Evolutionary conservation across 2,888 invertebrate genomes (phyloP).

Genomic region (Cryptocheilus praepositus): DNA sequence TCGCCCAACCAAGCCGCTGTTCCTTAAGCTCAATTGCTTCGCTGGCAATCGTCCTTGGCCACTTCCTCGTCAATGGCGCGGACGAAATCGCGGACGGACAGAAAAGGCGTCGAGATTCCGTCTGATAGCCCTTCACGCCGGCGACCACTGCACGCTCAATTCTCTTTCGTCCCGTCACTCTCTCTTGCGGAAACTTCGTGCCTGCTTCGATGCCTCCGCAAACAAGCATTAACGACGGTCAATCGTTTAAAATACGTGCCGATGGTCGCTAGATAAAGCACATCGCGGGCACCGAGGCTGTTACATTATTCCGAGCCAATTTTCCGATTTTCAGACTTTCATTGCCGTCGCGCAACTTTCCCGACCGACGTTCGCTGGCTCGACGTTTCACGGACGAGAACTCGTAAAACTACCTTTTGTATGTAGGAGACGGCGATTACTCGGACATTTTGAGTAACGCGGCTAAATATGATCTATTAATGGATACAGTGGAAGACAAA

Average conservation of each 20-base stretch:
- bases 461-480: too few species aligned
- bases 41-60: conserved; percentile 39
- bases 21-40: conserved; percentile 37
- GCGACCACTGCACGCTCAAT: conserved; percentile 25
- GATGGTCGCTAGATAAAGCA: neutral
- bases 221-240: neutral
- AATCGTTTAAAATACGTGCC: neutral
- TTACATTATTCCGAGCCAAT: too few species aligned
- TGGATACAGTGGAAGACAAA: too few species aligned
- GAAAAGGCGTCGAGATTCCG: conserved; percentile 25
- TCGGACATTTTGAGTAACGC: too few species aligned
- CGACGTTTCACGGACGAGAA: too few species aligned
- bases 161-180: conserved; percentile 31
- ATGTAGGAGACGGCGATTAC: too few species aligned
- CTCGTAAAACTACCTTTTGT: too few species aligned
- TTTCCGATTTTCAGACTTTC: too few species aligned
- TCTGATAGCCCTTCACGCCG: conserved; percentile 25
- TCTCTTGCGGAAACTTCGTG: conserved; percentile 4
- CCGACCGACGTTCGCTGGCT: too few species aligned
- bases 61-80: conserved; percentile 43
- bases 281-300: neutral
- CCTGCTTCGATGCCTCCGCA: neutral
- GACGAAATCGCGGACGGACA: conserved; percentile 34
- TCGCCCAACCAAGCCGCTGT: conserved; percentile 19
- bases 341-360: too few species aligned